Base-by-base conservation (phyloP, 2,797 vertebrate species). In the Momotus momota region DNA sequence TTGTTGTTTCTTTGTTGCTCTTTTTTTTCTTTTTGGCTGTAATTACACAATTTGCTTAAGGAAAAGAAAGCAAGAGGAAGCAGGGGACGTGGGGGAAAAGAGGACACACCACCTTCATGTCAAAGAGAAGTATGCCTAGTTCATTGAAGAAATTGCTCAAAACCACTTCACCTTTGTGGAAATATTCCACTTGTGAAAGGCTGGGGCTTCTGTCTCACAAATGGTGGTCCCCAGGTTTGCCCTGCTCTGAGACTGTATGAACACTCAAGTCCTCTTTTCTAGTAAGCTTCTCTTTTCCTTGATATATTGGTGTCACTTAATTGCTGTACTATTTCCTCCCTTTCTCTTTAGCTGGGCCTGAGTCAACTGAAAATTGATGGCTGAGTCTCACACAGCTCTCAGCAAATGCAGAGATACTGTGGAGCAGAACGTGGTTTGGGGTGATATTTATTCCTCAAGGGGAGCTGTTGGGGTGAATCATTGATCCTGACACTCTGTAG, bases 101-200 rank as follows among this genome's bases (percentile, higher is more conserved):
- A 11, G 19, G 21, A 51, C 25, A 64, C 0, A 0, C 2, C 25
- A 66, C 26, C 12, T 27, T 72, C 2, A 2, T 40, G 27, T 51
- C 33, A 72, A 40, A 85, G 31, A 75, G 27, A 87, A 88, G 23
- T 67, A 19, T 79, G 48, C 21, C 31, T 35, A 38, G 5, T 19
- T 14, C 46, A 21, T 27, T 72, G 33, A 73, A 70, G 35, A 78
- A 94, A 87, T 21, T 60, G 20, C 20, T 64, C 48, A 48, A 67
- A 87, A 71, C 1, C 26, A 58, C 13, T 46, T 83, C 35, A 80
- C 11, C 26, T 70, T 20, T 69, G 23, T 86, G 54, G 46, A 62
- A 87, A 66, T 3, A 21, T 20, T 60, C 4, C 46, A 40, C 26
- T 13, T 48, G 20, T 49, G 69, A 92, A 91, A 67, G 15, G 12